A percentile compares a stretch with the other conserved stretches of the same genome.
Conservation (phyloP, 2,888 invertebrate species). For the Agrochola lychnidis region DNA sequence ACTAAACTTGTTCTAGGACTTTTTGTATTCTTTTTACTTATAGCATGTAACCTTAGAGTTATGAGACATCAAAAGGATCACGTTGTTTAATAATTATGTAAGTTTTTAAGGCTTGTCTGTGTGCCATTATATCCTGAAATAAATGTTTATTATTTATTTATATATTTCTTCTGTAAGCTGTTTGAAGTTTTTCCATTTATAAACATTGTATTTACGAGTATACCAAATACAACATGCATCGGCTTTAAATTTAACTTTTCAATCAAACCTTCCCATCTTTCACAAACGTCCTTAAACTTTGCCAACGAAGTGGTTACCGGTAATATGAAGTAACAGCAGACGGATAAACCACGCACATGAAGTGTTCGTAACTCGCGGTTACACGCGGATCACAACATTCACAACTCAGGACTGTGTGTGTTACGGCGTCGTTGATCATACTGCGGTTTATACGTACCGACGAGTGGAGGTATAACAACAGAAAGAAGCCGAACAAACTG, state of each 20-base stretch:
- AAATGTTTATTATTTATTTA: background rate
- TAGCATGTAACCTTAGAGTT: too few species aligned
- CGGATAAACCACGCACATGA: background rate
- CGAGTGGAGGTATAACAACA: background rate
- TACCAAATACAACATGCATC: background rate
- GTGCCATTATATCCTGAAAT: background rate
- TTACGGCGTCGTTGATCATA: slow-evolving; percentile 7
- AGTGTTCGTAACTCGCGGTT: slow-evolving; percentile 14
- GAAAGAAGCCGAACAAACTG: background rate
- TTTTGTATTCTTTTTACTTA: too few species aligned
- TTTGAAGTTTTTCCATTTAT: background rate
- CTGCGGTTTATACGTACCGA: slow-evolving; percentile 1
- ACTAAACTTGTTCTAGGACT: too few species aligned
- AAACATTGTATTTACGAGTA: background rate
- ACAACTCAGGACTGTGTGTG: slow-evolving; percentile 8
- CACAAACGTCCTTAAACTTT: background rate
- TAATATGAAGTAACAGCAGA: background rate
- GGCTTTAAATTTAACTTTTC: background rate
- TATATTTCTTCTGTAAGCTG: background rate
- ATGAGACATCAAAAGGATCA: too few species aligned
- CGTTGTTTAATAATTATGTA: too few species aligned
- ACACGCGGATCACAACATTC: slow-evolving; percentile 1
- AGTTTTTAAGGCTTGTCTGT: too few species aligned
- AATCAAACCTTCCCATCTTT: background rate
- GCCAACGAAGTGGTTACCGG: too few species aligned